These are phyloP conservation scores for Apis dorsata DNA, from an alignment of 1,140 invertebrate genomes.

Conservation along the genomic window DNA sequence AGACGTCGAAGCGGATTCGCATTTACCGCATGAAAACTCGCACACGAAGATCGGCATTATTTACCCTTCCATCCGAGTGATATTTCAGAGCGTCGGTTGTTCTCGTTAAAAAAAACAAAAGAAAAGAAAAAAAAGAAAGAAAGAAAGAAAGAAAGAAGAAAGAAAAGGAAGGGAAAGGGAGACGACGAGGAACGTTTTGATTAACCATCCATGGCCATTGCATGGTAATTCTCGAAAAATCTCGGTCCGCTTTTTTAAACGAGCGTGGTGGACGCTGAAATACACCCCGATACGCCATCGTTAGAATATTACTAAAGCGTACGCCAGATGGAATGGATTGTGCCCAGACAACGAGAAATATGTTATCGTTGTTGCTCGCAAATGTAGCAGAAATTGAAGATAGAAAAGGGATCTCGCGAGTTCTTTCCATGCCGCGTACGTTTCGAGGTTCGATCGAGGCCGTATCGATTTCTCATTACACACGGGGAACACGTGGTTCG, in stretches of 20 bases:
- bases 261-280: background rate
- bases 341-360: background rate
- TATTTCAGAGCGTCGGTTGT: slow-evolving; percentile 14
- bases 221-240: background rate
- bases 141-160: too few relatives aligned
- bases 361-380: background rate
- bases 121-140: too few relatives aligned
- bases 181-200: slow-evolving; percentile 10
- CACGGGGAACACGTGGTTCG: background rate
- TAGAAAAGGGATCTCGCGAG: background rate
- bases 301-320: background rate
- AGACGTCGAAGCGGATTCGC: slow-evolving; percentile 3
- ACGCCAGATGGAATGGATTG: background rate
- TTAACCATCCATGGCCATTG: slow-evolving; percentile 1
- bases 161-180: background rate
- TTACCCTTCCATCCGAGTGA: background rate
- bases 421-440: slow-evolving; percentile 2
- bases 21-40: background rate
- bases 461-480: slow-evolving; percentile 22
- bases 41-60: background rate
- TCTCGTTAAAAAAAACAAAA: too few relatives aligned
- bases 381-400: slow-evolving; percentile 31
- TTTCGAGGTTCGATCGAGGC: background rate
- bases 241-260: background rate
- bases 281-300: background rate